These are phyloP conservation scores for Conistra vaccinii DNA, from an alignment of 2,888 invertebrate species.

Conservation along the genomic window DNA sequence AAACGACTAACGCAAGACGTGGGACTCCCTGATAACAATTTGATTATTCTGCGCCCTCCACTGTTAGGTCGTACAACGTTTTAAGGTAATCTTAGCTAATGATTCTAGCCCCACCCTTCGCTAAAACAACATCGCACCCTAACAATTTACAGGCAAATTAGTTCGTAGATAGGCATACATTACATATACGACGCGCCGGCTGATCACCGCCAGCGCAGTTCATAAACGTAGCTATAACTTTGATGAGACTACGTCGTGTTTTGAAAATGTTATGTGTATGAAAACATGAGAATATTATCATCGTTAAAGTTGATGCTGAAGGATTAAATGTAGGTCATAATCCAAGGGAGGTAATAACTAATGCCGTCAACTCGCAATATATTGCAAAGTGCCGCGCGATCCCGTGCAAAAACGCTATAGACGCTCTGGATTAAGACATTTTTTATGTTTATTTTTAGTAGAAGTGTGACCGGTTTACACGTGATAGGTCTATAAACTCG, in stretches of 20 bases:
- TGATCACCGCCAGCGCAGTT: constrained; percentile 64
- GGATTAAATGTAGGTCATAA: constrained; percentile 76
- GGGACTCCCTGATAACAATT: constrained; percentile 81
- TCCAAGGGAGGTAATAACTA: constrained; percentile 75
- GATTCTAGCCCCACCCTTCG: constrained; percentile 76
- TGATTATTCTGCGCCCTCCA: constrained; percentile 78
- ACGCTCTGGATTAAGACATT: constrained; percentile 74
- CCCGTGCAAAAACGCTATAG: constrained; percentile 76
- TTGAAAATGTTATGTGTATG: constrained; percentile 61
- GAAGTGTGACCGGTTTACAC: constrained; percentile 75
- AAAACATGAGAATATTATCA: constrained; percentile 65
- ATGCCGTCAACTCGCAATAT: constrained; percentile 68
- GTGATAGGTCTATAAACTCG: constrained; percentile 77
- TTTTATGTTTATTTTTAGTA: constrained; percentile 81
- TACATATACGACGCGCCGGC: constrained; percentile 53
- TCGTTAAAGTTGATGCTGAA: constrained; percentile 67
- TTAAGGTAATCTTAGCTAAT: constrained; percentile 80
- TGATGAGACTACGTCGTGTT: constrained; percentile 49
- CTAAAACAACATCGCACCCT: constrained; percentile 79
- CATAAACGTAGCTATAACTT: constrained; percentile 48
- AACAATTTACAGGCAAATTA: constrained; percentile 79
- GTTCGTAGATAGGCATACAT: constrained; percentile 70
- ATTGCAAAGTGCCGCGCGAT: constrained; percentile 67
- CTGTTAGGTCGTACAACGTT: constrained; percentile 69
- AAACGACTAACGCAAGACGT: constrained; percentile 73